Percentiles rank a stretch among this genome's conserved stretches.
Conservation (phyloP, 2,888 invertebrate species). For the Cacoxenus indagator region DNA sequence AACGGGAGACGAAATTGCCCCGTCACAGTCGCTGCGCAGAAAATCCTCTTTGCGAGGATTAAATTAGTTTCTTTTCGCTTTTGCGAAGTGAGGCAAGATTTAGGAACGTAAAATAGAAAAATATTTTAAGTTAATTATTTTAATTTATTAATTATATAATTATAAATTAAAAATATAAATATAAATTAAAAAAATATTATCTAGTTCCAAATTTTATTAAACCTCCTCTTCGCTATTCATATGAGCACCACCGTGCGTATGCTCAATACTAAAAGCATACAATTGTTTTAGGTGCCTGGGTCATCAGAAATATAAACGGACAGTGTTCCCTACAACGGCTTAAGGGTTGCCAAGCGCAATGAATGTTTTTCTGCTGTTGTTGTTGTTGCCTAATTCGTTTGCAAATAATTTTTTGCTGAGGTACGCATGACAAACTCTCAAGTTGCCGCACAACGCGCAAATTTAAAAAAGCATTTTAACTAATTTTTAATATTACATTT, state of each 20-base stretch:
- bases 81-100: conserved; percentile 7
- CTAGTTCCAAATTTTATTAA: too few relatives aligned
- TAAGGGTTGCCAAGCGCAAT: conserved; percentile 49
- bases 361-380: conserved; percentile 27
- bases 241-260: conserved; percentile 40
- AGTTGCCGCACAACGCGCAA: too few relatives aligned
- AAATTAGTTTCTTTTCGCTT: conserved; percentile 14
- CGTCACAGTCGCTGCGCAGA: conserved; percentile 34
- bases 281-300: conserved; percentile 10
- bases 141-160: too few relatives aligned
- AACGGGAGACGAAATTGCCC: not conserved
- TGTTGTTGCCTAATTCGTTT: conserved; percentile 54
- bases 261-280: not conserved
- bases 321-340: conserved; percentile 59
- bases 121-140: too few relatives aligned
- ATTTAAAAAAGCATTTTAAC: too few relatives aligned
- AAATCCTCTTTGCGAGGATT: conserved; percentile 64
- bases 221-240: too few relatives aligned
- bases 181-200: too few relatives aligned
- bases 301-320: conserved; percentile 51
- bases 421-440: too few relatives aligned
- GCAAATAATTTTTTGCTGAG: conserved; percentile 54
- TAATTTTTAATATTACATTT: too few relatives aligned
- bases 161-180: too few relatives aligned
- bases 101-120: too few relatives aligned